Evolutionary conservation across 2,797 vertebrate species (phyloP).

Genomic region (Galago senegalensis): DNA sequence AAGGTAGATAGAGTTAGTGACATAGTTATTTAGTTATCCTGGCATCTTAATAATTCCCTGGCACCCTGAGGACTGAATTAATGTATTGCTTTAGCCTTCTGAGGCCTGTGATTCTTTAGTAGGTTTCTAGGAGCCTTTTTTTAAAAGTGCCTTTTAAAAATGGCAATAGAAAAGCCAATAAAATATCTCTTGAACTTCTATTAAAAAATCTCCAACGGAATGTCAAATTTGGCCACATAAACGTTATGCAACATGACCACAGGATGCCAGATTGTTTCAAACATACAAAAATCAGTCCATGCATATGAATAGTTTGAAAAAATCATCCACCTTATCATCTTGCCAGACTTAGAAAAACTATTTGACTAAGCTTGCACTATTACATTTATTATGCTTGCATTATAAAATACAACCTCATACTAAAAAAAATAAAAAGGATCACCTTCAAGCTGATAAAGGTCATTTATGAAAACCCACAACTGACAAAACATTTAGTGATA

Average conservation of each 20-base stretch:
- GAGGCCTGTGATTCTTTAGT: neutral
- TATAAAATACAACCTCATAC: neutral
- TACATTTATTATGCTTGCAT: neutral
- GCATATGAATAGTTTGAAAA: neutral
- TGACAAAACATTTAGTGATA: neutral
- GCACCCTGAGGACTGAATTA: neutral
- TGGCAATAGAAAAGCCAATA: neutral
- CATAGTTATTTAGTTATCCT: neutral
- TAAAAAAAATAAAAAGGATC: neutral
- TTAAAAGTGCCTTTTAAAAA: neutral
- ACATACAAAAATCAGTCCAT: neutral
- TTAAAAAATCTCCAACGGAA: neutral
- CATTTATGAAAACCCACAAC: neutral
- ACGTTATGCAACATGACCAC: no score
- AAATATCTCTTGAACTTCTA: neutral
- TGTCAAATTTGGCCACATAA: neutral
- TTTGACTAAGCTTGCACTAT: neutral
- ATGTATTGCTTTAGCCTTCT: neutral
- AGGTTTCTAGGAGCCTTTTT: neutral
- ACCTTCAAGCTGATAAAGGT: neutral
- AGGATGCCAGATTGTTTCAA: neutral
- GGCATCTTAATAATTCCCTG: neutral
- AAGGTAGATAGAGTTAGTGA: neutral
- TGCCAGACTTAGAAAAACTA: neutral
- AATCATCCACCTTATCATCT: neutral